Evolutionary conservation across 1,140 invertebrate genomes (phyloP).

Genomic region (Drosophila orosa): DNA sequence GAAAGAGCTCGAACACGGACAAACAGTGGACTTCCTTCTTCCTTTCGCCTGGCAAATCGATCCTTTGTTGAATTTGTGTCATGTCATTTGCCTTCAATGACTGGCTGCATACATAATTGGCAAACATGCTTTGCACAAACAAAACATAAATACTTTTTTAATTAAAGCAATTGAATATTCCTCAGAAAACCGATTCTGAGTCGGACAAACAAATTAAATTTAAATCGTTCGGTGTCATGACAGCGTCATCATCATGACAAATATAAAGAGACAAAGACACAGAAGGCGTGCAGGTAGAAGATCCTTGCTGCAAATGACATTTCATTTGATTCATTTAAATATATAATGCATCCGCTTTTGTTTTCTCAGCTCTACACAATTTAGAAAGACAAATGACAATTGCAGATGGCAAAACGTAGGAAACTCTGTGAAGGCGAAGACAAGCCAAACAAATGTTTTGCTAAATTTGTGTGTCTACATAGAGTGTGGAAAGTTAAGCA

Average conservation of each 20-base stretch:
- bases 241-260: constrained; percentile 12
- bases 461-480: constrained; percentile 23
- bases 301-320: constrained; percentile 48
- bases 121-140: constrained; percentile 9
- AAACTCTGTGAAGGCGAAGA: constrained; percentile 13
- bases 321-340: constrained; percentile 58
- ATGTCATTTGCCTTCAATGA: constrained; percentile 20
- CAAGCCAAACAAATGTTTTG: constrained; percentile 29
- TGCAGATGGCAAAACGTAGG: constrained; percentile 22
- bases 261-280: constrained; percentile 12
- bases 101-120: constrained; percentile 27
- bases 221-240: constrained; percentile 26
- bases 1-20: constrained; percentile 16
- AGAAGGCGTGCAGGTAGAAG: neutral
- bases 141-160: constrained; percentile 42
- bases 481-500: constrained; percentile 19
- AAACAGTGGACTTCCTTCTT: constrained; percentile 37
- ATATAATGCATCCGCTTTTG: constrained; percentile 48
- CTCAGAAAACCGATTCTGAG: constrained; percentile 5
- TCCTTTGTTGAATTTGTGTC: constrained; percentile 28
- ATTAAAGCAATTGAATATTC: constrained; percentile 52
- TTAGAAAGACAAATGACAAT: constrained; percentile 38
- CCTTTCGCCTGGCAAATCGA: constrained; percentile 42
- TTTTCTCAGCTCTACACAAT: constrained; percentile 30
- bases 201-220: constrained; percentile 55